A percentile compares a stretch with the other conserved stretches of the same genome.
These are phyloP conservation scores for Phalacrocorax carbo DNA, from an alignment of 2,113 vertebrate species.

Conservation along the genomic window DNA sequence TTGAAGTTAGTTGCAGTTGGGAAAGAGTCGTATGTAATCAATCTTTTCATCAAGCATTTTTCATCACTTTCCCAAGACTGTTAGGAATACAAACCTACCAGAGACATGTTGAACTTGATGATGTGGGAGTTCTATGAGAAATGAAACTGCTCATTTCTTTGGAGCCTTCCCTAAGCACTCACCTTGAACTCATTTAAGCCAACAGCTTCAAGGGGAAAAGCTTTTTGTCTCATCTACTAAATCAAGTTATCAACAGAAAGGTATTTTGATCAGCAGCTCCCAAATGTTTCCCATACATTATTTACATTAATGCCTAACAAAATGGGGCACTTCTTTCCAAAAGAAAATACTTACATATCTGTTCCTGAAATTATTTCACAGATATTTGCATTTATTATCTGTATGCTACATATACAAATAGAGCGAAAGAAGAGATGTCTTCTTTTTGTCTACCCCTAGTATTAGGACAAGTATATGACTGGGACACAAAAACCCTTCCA, in stretches of 20 bases:
- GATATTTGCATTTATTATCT: neutral
- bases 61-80: neutral
- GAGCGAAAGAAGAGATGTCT: neutral
- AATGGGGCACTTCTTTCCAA: neutral
- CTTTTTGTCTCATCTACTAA: slow-evolving; percentile 24
- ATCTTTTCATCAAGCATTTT: neutral
- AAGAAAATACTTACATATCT: neutral
- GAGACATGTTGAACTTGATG: neutral
- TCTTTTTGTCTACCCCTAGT: neutral
- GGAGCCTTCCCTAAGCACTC: neutral
- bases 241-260: neutral
- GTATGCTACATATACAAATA: neutral
- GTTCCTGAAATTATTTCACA: neutral
- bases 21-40: neutral
- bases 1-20: neutral
- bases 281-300: neutral
- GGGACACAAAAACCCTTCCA: neutral
- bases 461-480: neutral
- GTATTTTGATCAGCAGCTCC: neutral
- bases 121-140: neutral
- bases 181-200: slow-evolving; percentile 25
- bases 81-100: neutral
- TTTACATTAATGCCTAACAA: neutral
- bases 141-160: neutral
- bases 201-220: slow-evolving; percentile 10